Conservation (phyloP, 2,888 invertebrate genomes). For the Acanthococcus lagerstroemiae region DNA sequence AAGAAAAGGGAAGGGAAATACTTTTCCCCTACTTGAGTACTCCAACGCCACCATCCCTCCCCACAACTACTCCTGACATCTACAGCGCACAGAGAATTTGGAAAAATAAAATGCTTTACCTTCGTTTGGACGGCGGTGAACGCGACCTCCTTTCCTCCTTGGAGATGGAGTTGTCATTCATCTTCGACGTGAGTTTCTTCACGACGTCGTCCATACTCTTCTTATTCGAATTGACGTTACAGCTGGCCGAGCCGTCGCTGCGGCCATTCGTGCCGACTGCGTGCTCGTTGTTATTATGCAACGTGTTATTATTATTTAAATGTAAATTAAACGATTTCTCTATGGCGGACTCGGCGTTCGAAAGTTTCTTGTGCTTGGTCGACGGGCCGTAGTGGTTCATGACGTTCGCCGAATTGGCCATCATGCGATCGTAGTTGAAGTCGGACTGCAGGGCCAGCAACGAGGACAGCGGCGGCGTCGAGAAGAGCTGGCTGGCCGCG, state of each 20-base stretch:
- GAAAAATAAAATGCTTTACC: constrained; percentile 29
- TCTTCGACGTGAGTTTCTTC: constrained; percentile 74
- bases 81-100: too few relatives aligned
- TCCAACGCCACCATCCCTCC: too few relatives aligned
- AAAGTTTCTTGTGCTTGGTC: background rate
- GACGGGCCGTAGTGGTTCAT: background rate
- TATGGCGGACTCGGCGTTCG: background rate
- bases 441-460: constrained; percentile 7
- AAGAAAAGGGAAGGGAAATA: too few relatives aligned
- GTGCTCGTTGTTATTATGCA: constrained; percentile 46
- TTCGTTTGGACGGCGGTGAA: constrained; percentile 51
- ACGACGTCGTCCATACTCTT: constrained; percentile 86
- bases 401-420: background rate
- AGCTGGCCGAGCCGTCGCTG: constrained; percentile 10
- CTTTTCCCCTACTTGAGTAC: too few relatives aligned
- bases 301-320: constrained; percentile 36
- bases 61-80: too few relatives aligned
- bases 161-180: constrained; percentile 63
- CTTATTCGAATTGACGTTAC: constrained; percentile 42
- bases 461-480: constrained; percentile 6
- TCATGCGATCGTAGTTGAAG: constrained; percentile 17
- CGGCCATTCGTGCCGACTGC: constrained; percentile 33
- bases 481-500: constrained; percentile 1
- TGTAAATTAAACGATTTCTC: constrained; percentile 14
- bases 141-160: constrained; percentile 54